These are phyloP conservation scores for Eupithecia subumbrata DNA, from an alignment of 2,888 invertebrate genomes.

Conservation along the genomic window DNA sequence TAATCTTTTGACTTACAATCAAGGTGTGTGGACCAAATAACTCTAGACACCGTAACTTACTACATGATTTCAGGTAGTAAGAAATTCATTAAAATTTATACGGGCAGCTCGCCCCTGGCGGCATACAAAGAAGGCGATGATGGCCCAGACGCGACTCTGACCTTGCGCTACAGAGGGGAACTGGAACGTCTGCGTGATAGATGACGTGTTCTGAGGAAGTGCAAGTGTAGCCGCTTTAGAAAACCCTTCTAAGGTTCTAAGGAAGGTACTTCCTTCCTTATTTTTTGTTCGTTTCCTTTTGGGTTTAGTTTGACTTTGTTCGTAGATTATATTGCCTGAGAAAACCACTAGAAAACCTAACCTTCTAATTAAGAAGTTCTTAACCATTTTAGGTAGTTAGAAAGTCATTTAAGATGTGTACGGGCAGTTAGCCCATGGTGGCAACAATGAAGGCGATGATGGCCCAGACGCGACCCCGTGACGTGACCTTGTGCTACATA, in stretches of 20 bases:
- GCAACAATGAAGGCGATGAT: slow-evolving; percentile 60
- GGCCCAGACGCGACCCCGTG: slow-evolving; percentile 53
- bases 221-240: not conserved
- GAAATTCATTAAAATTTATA: slow-evolving; percentile 32
- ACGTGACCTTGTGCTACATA: not conserved
- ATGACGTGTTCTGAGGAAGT: not conserved
- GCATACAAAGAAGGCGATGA: slow-evolving; percentile 56
- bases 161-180: not conserved
- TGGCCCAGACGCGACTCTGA: slow-evolving; percentile 56
- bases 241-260: no score
- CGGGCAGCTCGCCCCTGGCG: slow-evolving; percentile 56
- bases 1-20: no score
- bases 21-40: not conserved
- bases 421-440: not conserved
- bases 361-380: no score
- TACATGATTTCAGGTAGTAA: not conserved
- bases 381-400: not conserved
- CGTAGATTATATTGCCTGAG: no score
- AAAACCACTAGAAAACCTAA: no score
- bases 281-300: not conserved
- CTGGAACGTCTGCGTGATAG: not conserved
- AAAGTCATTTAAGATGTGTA: not conserved
- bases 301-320: no score
- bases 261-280: not conserved
- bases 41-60: not conserved